phyloP scores from a whole-genome alignment of 2,797 vertebrate genomes.

The Cetoscarus ocellatus region DNA sequence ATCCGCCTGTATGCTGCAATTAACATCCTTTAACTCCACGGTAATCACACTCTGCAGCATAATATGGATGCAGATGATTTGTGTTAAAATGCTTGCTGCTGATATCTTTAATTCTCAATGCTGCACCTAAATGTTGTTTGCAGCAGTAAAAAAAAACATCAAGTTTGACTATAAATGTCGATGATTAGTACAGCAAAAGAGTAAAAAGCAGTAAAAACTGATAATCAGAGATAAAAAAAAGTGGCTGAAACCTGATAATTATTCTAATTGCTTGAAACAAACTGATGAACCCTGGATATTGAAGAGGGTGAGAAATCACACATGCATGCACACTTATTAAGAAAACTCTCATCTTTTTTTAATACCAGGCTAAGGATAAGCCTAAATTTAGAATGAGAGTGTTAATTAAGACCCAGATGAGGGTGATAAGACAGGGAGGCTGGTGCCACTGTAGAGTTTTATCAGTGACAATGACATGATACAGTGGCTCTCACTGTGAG shows the following conservation, averaged over 20 bases:
- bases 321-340: neutral
- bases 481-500: conserved; percentile 22
- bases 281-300: conserved; percentile 19
- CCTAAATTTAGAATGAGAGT: conserved; percentile 26
- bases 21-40: conserved; percentile 50
- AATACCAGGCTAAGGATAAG: conserved; percentile 19
- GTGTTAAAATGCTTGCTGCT: conserved; percentile 12
- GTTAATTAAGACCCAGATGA: conserved; percentile 42
- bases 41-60: conserved; percentile 29
- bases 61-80: conserved; percentile 16
- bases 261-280: conserved; percentile 50
- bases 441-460: conserved; percentile 7
- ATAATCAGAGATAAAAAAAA: conserved; percentile 36
- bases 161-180: conserved; percentile 4
- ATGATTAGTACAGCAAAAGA: conserved; percentile 1
- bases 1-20: conserved; percentile 54
- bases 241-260: conserved; percentile 49
- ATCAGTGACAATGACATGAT: conserved; percentile 51
- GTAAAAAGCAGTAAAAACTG: conserved; percentile 3
- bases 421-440: neutral
- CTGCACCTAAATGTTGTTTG: conserved; percentile 15
- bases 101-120: conserved; percentile 24
- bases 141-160: conserved; percentile 14
- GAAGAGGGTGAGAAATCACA: conserved; percentile 22
- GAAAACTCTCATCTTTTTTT: conserved; percentile 3